A percentile compares a stretch with the other conserved stretches of the same genome.
phyloP scores from a whole-genome alignment of 2,113 vertebrate genomes.

The Mandrillus leucophaeus region DNA sequence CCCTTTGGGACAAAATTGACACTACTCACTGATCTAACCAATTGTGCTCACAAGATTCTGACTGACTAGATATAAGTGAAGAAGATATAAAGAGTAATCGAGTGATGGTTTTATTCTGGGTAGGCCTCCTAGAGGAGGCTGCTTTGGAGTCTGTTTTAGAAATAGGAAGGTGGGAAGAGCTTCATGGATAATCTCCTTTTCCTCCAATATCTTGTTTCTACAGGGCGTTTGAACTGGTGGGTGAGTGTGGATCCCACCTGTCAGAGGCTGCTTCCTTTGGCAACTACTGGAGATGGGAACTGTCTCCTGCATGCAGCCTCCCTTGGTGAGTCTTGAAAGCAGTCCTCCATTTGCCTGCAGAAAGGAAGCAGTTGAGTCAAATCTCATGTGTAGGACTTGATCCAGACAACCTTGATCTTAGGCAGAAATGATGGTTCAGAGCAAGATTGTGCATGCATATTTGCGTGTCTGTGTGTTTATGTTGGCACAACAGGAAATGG shows the following conservation, averaged over 20 bases:
- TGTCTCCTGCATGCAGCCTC: slow-evolving; percentile 97
- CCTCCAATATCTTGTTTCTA: not conserved
- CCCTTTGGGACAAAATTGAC: not conserved
- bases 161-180: not conserved
- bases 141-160: slow-evolving; percentile 5
- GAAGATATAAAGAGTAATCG: not conserved
- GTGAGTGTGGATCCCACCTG: slow-evolving; percentile 92
- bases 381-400: not conserved
- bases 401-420: not conserved
- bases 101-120: not conserved
- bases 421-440: not conserved
- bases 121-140: not conserved
- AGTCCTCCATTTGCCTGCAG: not conserved
- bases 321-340: slow-evolving; percentile 87
- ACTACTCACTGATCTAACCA: not conserved
- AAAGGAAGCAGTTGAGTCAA: not conserved
- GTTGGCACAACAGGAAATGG: not conserved
- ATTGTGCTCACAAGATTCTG: not conserved
- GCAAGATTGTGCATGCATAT: not conserved
- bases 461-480: rapidly evolving
- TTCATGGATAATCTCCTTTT: slow-evolving; percentile 27
- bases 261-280: slow-evolving; percentile 94
- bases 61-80: not conserved
- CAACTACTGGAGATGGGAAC: slow-evolving; percentile 97
- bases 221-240: slow-evolving; percentile 99